phyloP scores from a whole-genome alignment of 2,797 vertebrate genomes.

The Mareca penelope region DNA sequence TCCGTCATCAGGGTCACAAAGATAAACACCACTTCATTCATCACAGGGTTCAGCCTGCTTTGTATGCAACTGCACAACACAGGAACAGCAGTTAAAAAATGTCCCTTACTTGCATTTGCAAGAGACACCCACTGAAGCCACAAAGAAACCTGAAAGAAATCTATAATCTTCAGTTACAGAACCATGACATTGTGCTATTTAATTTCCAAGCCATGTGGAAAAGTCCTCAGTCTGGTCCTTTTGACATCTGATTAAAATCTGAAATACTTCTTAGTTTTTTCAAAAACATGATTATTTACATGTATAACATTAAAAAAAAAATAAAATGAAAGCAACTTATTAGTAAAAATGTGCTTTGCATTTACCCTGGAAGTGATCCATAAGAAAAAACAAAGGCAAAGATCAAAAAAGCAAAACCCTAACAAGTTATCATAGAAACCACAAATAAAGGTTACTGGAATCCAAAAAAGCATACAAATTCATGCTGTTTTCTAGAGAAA shows the following conservation, averaged over 20 bases:
- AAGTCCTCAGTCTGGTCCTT: not conserved
- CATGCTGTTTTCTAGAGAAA: not conserved
- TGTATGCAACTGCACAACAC: not conserved
- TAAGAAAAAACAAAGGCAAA: not conserved
- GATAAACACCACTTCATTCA: constrained; percentile 65
- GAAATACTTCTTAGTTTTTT: not conserved
- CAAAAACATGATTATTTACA: too few relatives aligned
- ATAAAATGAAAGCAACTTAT: not conserved
- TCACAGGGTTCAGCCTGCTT: constrained; percentile 1
- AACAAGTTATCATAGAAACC: not conserved
- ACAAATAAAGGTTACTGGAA: not conserved
- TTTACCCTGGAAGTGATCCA: not conserved
- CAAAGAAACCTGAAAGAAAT: not conserved
- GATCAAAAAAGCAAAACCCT: not conserved
- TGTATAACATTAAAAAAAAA: too few relatives aligned
- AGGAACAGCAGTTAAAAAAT: not conserved
- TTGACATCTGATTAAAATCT: not conserved
- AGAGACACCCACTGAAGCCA: not conserved
- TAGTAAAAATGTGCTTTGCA: not conserved
- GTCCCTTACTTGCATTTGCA: not conserved
- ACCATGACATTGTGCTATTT: not conserved
- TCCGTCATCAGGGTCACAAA: constrained; percentile 26
- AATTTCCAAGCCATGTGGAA: not conserved
- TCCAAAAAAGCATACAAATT: not conserved
- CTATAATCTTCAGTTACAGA: not conserved